Conservation (phyloP, 2,888 invertebrate species). For the Drosophila antonietae region DNA sequence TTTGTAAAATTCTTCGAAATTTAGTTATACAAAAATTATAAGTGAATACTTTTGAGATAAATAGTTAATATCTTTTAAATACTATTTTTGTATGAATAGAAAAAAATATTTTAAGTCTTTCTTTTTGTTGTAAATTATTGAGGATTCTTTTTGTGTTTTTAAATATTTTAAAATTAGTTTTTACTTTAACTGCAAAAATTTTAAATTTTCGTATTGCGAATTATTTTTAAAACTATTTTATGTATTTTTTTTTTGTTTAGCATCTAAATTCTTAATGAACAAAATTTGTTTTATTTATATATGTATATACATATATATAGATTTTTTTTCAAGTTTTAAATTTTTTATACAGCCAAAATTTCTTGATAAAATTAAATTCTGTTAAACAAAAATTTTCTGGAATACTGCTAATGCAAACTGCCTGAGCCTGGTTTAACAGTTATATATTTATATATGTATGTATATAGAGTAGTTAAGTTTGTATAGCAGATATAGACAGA, state of each 20-base stretch:
- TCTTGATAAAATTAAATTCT: background rate
- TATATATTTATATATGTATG: slow-evolving; percentile 17
- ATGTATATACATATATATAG: background rate
- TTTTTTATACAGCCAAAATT: background rate
- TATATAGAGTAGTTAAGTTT: slow-evolving; percentile 39
- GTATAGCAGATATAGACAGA: slow-evolving; percentile 48
- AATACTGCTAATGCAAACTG: slow-evolving; percentile 25
- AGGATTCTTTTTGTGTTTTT: background rate
- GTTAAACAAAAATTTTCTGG: background rate
- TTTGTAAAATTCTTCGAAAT: too few relatives aligned
- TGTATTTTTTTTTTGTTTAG: background rate
- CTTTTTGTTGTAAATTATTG: background rate
- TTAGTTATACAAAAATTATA: background rate
- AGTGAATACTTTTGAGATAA: background rate
- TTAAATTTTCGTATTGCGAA: background rate
- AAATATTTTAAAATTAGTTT: background rate
- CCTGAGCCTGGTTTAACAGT: slow-evolving; percentile 34
- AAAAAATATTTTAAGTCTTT: background rate
- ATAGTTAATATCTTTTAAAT: background rate
- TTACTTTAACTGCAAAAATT: background rate
- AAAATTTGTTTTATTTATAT: background rate
- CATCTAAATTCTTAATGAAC: background rate
- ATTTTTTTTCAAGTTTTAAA: background rate
- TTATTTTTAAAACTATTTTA: background rate
- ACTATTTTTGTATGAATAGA: background rate